Percentiles rank a stretch among this genome's conserved stretches.
phyloP scores from a whole-genome alignment of 2,797 vertebrate genomes.

The Gadopsis bispinosus region DNA sequence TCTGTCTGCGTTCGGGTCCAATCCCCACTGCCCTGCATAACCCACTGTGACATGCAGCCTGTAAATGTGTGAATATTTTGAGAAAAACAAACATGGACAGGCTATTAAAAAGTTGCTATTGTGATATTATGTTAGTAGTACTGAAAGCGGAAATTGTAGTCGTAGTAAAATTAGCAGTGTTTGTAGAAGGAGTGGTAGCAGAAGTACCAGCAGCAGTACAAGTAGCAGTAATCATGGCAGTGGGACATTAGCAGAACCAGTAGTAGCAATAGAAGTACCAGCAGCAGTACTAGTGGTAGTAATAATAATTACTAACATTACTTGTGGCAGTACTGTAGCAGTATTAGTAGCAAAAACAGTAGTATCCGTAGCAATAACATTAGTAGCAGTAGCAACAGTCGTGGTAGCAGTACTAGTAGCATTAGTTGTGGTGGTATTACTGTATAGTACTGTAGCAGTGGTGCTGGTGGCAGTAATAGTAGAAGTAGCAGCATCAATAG shows the following conservation, averaged over 20 bases:
- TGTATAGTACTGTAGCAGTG: background rate
- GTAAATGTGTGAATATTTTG: background rate
- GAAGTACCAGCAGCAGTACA: too few species aligned
- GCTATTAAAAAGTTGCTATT: background rate
- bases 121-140: background rate
- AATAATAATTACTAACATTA: background rate
- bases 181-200: too few species aligned
- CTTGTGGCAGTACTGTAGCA: background rate
- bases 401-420: background rate
- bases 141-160: background rate
- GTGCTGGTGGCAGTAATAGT: too few species aligned
- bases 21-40: too few species aligned
- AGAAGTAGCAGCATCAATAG: background rate
- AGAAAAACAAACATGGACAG: background rate
- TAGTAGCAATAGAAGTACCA: background rate
- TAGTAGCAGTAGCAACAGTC: too few species aligned
- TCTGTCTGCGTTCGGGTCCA: too few species aligned
- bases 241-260: background rate
- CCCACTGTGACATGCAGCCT: too few species aligned
- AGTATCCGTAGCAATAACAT: too few species aligned
- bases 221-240: background rate
- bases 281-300: background rate
- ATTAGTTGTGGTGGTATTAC: background rate
- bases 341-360: background rate
- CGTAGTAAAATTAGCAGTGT: background rate